Base-by-base conservation (phyloP, 2,888 invertebrate species). In the Microchrysa polita region DNA sequence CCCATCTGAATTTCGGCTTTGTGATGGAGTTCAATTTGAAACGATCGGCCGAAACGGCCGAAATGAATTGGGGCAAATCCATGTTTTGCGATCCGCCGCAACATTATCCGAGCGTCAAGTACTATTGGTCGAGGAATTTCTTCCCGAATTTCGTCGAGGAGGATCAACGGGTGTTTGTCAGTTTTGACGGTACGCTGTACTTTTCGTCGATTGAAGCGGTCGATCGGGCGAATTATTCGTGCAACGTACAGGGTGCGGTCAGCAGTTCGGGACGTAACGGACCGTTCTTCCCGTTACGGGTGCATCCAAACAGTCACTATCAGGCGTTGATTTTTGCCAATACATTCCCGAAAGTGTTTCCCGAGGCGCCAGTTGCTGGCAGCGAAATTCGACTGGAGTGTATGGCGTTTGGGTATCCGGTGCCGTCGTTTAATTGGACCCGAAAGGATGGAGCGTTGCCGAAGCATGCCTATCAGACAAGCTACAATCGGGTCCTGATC, bases 321-420 rank as follows among this genome's bases (percentile, higher is more conserved):
- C 96, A 97, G 81, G 93, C 95, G 76, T 86, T 98, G 53, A 93
- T 95, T 81, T 97, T 98, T 81, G 93, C 97, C 0, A 96, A 95
- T 82, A 95, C 94, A 80, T 98, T 98, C 79, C 98, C 98, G 0
- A 97, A 96, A 87, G 91, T 94, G 0, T 98, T 96, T 81, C 98
- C 98, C 0, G 95, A 95, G 82, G 95, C 96, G 22, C 96, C 97
- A 0, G 87, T 92, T 75, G 95, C 94, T 20, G 97, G 96, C 0
- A 91, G 94, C 80, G 93, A 96, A 84, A 94, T 97, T 16, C 88
- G 95, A 75, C 85, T 98, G 69, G 98, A 98, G 86, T 98, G 98
- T 86, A 90, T 98, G 78, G 96, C 96, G 1, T 97, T 96, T 87
- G 98, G 97, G 83, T 97, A 97, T 83, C 97, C 96, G 20, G 93